A percentile compares a stretch with the other conserved stretches of the same genome.
These are phyloP conservation scores for Cantharis rustica DNA, from an alignment of 2,888 invertebrate genomes.

Conservation along the genomic window DNA sequence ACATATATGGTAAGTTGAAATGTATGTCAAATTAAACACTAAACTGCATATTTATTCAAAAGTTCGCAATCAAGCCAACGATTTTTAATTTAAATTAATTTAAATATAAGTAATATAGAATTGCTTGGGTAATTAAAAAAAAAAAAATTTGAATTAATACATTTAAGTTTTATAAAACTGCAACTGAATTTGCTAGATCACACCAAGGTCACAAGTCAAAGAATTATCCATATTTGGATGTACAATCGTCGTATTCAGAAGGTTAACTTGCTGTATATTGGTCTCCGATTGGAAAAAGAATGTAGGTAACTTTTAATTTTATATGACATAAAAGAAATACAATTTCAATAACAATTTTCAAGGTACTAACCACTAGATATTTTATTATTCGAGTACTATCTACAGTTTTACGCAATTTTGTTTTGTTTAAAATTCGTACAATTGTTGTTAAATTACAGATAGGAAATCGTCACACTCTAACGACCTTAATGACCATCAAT, in stretches of 20 bases:
- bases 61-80: not conserved
- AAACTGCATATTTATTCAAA: not conserved
- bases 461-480: not conserved
- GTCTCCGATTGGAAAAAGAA: not conserved
- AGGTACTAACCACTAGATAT: not conserved
- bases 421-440: not conserved
- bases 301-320: not conserved
- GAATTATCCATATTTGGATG: not conserved
- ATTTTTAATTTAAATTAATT: not conserved
- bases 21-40: not conserved
- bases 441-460: not conserved
- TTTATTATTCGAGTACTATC: not conserved
- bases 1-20: not conserved
- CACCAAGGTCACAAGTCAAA: not conserved
- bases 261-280: not conserved
- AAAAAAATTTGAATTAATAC: too few relatives aligned
- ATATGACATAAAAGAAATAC: not conserved
- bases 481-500: not conserved
- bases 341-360: not conserved
- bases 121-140: not conserved
- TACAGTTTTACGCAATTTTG: not conserved
- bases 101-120: not conserved
- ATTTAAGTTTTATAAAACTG: not conserved
- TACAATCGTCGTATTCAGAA: not conserved
- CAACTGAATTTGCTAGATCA: not conserved